Evolutionary conservation across 2,797 vertebrate genomes (phyloP).

Genomic region (Eospalax fontanierii): DNA sequence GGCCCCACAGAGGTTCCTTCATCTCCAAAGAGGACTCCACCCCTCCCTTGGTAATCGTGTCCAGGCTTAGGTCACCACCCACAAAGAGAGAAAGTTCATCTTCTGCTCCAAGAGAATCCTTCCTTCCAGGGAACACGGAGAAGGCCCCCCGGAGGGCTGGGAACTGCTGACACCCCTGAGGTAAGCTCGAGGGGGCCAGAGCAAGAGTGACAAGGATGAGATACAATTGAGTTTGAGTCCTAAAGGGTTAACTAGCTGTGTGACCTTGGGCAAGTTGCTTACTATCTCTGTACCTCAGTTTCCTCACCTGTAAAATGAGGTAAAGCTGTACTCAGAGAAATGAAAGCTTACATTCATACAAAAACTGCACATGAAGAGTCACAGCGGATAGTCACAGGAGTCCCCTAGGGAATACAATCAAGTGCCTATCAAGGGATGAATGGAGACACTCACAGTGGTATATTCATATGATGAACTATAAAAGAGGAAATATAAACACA

Average conservation of each 20-base stretch:
- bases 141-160: not conserved
- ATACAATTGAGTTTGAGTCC: not conserved
- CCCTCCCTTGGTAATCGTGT: slow-evolving; percentile 44
- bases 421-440: not conserved
- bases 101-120: slow-evolving; percentile 23
- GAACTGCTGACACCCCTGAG: not conserved
- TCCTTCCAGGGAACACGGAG: not conserved
- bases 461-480: not conserved
- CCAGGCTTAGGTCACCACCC: not conserved
- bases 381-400: not conserved
- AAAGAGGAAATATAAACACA: not conserved
- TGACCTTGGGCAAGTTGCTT: not conserved
- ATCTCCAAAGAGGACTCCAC: not conserved
- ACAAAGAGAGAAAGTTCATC: slow-evolving; percentile 63
- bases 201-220: not conserved
- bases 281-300: not conserved
- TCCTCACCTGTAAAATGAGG: not conserved
- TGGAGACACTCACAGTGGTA: not conserved
- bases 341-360: not conserved
- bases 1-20: slow-evolving; percentile 36
- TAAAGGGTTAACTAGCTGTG: not conserved
- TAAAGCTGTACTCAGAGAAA: slow-evolving; percentile 1
- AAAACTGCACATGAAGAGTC: not conserved
- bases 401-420: not conserved
- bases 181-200: not conserved